Conservation (phyloP, 2,888 invertebrate genomes). For the Sisyra nigra region DNA sequence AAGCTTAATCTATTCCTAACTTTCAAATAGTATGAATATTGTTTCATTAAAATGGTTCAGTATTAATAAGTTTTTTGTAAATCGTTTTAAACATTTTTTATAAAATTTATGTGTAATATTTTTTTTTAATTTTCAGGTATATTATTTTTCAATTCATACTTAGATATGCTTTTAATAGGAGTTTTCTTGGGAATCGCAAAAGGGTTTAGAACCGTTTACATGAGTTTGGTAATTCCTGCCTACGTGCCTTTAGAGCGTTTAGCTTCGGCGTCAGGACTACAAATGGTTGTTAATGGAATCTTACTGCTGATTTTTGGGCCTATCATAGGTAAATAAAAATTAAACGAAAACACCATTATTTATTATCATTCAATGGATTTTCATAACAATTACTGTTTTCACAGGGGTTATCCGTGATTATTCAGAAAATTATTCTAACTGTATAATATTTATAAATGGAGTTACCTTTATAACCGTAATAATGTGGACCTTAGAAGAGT, state of each 20-base stretch:
- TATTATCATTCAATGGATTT: no score
- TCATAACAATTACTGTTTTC: no score
- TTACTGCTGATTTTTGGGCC: conserved; percentile 43
- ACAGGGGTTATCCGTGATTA: conserved; percentile 42
- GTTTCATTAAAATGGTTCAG: no score
- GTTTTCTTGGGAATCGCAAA: conserved; percentile 46
- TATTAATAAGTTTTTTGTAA: no score
- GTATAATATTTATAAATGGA: conserved; percentile 42
- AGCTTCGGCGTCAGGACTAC: conserved; percentile 50
- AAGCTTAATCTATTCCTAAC: no score
- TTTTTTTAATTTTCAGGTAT: conserved; percentile 26
- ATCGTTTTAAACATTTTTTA: no score
- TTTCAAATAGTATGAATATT: no score
- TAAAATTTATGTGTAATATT: neutral
- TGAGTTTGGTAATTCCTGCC: conserved; percentile 48
- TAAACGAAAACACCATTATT: no score
- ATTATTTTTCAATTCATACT: conserved; percentile 22
- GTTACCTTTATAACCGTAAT: conserved; percentile 39
- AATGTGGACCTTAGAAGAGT: conserved; percentile 36
- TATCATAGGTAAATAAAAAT: conserved; percentile 39
- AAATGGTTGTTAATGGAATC: conserved; percentile 50
- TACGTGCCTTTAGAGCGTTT: conserved; percentile 49
- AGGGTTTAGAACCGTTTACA: conserved; percentile 51
- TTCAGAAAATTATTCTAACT: conserved; percentile 40
- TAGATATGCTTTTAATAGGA: conserved; percentile 30